Evolutionary conservation across 2,888 invertebrate species (phyloP), one percentile per base, ranked within the genome.

Genomic region (Cantharis lateralis): DNA sequence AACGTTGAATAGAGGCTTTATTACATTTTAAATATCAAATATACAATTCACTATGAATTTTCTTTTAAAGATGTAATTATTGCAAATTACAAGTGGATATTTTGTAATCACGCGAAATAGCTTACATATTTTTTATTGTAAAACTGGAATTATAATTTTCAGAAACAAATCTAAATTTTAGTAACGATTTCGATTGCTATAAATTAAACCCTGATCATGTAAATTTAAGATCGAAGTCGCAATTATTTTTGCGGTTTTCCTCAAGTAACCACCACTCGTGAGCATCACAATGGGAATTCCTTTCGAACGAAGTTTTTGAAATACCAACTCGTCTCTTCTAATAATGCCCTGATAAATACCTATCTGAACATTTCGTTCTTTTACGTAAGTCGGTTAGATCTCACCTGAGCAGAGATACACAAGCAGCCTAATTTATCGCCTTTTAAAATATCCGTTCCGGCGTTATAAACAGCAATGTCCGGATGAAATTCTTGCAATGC

Each of bases 381-480:
- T 15, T 15, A 13, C 20, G 4, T 24, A 24, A 24, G 9, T 24
- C 1, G 9, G 9, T 24, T 28, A 10, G 26, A 28, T 10, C 26
- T 28, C 26, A 94, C 95, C 88, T 92, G 88, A 81, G 93, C 90
- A 70, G 94, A 91, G 71, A 97, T 91, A 5, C 91, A 89, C 83
- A 97, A 88, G 69, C 90, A 88, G 0, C 97, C 97, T 7, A 97
- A 88, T 0, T 94, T 93, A 87, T 97, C 97, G 0, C 93, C 93
- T 77, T 91, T 90, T 61, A 97, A 88, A 32, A 96, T 90, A 86
- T 97, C 97, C 0, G 97, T 97, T 0, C 97, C 97, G n/a, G 97
- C 97, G 88, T 97, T 97, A 88, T 96, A 97, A n/a, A 97, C 91
- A 68, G 97, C 88, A 20, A 97, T 89, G 85, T 97, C 94, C 0